Evolutionary conservation across 2,113 vertebrate species (phyloP), one percentile per base, ranked within the genome.

Genomic region (Mesocricetus auratus): DNA sequence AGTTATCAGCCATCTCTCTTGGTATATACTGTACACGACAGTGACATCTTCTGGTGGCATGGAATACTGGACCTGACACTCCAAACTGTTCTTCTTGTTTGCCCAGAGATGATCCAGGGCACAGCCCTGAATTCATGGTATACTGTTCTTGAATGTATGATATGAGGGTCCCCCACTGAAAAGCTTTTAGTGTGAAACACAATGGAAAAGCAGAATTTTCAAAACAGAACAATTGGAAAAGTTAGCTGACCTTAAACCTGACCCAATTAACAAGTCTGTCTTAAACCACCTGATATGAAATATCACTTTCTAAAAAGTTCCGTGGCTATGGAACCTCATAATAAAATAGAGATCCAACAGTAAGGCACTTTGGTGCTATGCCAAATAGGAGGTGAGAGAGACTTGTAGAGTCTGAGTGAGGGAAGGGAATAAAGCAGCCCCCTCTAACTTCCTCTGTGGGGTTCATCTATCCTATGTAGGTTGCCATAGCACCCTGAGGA

Each of bases 21-120:
- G 45, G 56, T 0, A 5, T 47, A 96, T 98, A 97, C 69, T 89
- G 7, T 22, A 95, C 97, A 95, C 98, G 98, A 98, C 82, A 97
- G 98, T 97, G 98, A 98, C 98, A 99, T 96, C 98, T 98, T 95
- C 98, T 98, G 98, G 98, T 89, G 73, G 81, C 12, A 15, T 8
- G 36, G 31, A 94, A 93, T 64, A 95, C 69, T 94, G 86, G 13
- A 50, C 0, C 10, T 42, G 16, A 13, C 1, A 17, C 36, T 87
- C 21, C 93, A 97, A 94, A 8, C 33, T 0, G 42, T 36, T 10
- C 22, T 60, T 16, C 86, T 5, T 66, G 47, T 39, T 39, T 50
- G 22, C 45, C 86, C 85, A 74, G 92, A 92, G 15, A 89, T 47
- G 77, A 17, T 75, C 22, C 45, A 15, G 64, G 53, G 89, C 77